Base-by-base conservation (phyloP, 2,113 vertebrate species). In the Vimba vimba region DNA sequence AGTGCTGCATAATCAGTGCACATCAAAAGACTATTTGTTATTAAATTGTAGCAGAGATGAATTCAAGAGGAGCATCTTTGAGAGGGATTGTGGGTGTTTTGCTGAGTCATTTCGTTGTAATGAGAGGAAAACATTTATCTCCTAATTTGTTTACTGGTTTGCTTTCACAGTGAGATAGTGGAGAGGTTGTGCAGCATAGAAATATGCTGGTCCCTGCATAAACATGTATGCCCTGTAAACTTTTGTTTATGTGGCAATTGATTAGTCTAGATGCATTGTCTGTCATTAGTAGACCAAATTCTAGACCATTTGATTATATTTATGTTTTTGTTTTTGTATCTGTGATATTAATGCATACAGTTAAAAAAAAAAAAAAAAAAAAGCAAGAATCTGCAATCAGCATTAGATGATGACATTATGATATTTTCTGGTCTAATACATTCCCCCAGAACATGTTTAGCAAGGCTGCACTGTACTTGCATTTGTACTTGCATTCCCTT, bases 241-340 rank as follows among this genome's bases (percentile, higher is more conserved):
- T 66, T 82, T 59, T 71, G 21, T 79, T 77, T 77, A 85, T 55
- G 50, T 52, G 50, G 71, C 82, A 85, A 77, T 73, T 85, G 73
- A 36, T 79, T 15, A 36, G 33, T 55, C 27, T 57, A 8, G n/a
- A 39, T 17, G 36, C 60, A 6, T 84, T 25, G 21, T 13, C 36
- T 60, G 4, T 4, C 27, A 75, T 75, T 17, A 77, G 43, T 30
- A 2, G 11, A 71, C 21, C 82, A 43, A 1, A 9, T 73, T 66
- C 47, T 80, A 75, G 50, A 43, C 21, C 27, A 2, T 50, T 12
- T 23, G 78, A 76, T n/a, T 45, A 13, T 21, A 57, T 57, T 21
- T 3, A 15, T 19, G n/a, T 21, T 36, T 9, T 25, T 64, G 25
- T 50, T 50, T 50, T 50, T 13, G 15, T 50, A 50, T 50, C 4